These are phyloP conservation scores for Alectoris magna DNA, from an alignment of 2,797 vertebrate species.

Conservation along the genomic window DNA sequence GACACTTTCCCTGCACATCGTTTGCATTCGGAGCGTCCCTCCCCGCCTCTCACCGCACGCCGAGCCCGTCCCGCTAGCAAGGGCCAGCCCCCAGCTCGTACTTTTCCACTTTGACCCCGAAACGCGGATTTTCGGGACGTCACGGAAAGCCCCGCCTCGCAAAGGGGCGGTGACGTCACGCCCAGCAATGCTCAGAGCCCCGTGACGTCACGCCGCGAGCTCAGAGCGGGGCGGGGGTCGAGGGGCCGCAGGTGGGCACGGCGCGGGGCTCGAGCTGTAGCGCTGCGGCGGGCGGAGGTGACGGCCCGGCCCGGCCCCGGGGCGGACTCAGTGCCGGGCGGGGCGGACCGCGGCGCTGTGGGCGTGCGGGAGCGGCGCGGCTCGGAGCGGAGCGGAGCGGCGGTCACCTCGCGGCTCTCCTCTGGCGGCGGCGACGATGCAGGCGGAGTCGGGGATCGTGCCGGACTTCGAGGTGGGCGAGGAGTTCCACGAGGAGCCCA, in stretches of 20 bases:
- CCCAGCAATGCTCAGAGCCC: neutral
- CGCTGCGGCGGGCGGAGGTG: no score
- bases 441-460: slow-evolving; percentile 96
- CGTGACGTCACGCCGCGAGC: neutral
- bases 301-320: neutral
- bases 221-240: neutral
- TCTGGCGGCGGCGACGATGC: slow-evolving; percentile 81
- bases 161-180: neutral
- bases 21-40: neutral
- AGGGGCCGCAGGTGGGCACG: neutral
- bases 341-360: neutral
- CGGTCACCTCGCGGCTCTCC: slow-evolving; percentile 10
- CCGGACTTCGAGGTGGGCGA: slow-evolving; percentile 95
- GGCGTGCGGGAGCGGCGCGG: neutral
- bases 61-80: no score
- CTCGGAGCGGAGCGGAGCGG: neutral
- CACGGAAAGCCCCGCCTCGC: neutral
- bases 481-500: slow-evolving; percentile 95
- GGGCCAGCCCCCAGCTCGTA: neutral
- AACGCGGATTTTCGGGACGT: neutral
- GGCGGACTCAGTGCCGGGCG: slow-evolving; percentile 84
- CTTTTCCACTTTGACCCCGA: neutral
- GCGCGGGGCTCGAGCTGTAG: no score
- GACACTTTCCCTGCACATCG: neutral
- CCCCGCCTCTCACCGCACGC: neutral